phyloP scores from a whole-genome alignment of 2,888 invertebrate genomes.

The Ophioninae sp. region DNA sequence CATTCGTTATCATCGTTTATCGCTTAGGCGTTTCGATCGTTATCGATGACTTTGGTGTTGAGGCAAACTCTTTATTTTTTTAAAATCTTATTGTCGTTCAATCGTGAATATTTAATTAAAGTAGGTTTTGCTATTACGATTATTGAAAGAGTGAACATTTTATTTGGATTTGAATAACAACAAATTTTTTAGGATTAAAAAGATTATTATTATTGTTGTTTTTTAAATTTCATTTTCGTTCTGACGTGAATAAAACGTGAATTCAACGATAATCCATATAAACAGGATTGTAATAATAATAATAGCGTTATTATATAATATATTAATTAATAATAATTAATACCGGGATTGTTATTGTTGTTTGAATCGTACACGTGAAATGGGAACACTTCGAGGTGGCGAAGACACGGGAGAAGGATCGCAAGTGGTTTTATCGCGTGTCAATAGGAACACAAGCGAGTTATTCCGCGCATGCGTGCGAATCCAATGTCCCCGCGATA shows the following conservation, averaged over 20 bases:
- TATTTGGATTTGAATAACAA: neutral
- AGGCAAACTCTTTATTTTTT: too few species aligned
- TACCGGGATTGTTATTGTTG: neutral
- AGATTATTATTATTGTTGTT: neutral
- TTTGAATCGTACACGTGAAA: neutral
- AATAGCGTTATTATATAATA: neutral
- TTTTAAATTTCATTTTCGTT: neutral
- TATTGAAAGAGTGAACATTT: neutral
- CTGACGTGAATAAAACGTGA: neutral
- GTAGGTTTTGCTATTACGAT: neutral
- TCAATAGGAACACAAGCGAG: conserved; percentile 6
- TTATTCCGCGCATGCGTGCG: neutral
- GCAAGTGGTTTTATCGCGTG: conserved; percentile 17
- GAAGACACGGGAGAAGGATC: neutral
- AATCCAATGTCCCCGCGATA: conserved; percentile 13
- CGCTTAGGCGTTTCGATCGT: too few species aligned
- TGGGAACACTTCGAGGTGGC: neutral
- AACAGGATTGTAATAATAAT: conserved; percentile 4
- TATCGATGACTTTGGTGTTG: too few species aligned
- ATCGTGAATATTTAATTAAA: too few species aligned
- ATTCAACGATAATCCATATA: too few species aligned
- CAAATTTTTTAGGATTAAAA: neutral
- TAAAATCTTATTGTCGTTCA: too few species aligned
- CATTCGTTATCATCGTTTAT: too few species aligned
- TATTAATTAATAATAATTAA: too few species aligned